Conservation (phyloP, 1,140 invertebrate genomes). For the Leptopilina boulardi region DNA sequence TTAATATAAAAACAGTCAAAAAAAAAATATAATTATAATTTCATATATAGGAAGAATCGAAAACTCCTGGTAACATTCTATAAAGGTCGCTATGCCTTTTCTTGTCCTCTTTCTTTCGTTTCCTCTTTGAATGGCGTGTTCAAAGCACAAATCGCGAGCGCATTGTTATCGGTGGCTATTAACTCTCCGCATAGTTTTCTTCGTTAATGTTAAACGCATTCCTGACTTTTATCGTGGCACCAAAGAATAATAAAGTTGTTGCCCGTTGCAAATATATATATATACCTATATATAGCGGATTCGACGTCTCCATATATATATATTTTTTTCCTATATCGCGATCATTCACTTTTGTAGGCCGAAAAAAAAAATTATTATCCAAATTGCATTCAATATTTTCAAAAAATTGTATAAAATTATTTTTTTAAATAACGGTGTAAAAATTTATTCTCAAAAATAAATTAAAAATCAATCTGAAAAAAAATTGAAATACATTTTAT, state of each 20-base stretch:
- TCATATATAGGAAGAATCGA: neutral
- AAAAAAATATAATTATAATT: neutral
- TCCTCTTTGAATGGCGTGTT: constrained; percentile 29
- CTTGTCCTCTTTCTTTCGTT: constrained; percentile 22
- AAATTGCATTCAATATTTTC: too few relatives aligned
- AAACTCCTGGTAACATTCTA: neutral
- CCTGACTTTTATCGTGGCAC: constrained; percentile 54
- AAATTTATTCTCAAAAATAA: too few relatives aligned
- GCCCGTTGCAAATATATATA: neutral
- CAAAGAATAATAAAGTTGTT: constrained; percentile 24
- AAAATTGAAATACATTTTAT: too few relatives aligned
- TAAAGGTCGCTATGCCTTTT: neutral
- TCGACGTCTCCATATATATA: neutral
- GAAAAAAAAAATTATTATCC: too few relatives aligned
- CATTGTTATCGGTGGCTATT: constrained; percentile 56
- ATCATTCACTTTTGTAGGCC: neutral
- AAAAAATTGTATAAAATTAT: too few relatives aligned
- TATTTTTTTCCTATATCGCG: too few relatives aligned
- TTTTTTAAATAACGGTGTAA: too few relatives aligned
- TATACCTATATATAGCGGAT: neutral
- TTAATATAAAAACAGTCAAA: neutral
- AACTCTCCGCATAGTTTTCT: constrained; percentile 63
- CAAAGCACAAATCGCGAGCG: constrained; percentile 46
- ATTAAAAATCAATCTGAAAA: too few relatives aligned
- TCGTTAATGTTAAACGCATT: constrained; percentile 62